A percentile compares a stretch with the other conserved stretches of the same genome.
Conservation (phyloP, 2,113 vertebrate species). For the Hydrolagus affinis region DNA sequence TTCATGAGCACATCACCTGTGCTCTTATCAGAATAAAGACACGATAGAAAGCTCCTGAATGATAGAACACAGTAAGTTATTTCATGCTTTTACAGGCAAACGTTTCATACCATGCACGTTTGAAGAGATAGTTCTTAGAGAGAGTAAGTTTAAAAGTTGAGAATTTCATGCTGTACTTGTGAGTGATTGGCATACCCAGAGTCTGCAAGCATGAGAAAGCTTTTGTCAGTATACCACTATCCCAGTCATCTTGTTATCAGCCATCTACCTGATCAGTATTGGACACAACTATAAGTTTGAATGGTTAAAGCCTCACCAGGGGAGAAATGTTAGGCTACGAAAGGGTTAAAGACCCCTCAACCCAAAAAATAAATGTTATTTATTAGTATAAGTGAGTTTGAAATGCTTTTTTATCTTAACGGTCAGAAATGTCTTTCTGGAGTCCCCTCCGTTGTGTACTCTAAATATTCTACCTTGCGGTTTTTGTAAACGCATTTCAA, state of each 20-base stretch:
- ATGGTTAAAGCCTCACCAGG: not conserved
- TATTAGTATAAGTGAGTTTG: not conserved
- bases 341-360: too few relatives aligned
- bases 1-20: not conserved
- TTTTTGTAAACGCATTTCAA: slow-evolving; percentile 31
- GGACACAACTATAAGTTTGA: not conserved
- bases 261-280: not conserved
- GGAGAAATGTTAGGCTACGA: not conserved
- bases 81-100: too few relatives aligned
- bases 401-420: not conserved
- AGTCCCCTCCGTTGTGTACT: not conserved
- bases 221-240: not conserved
- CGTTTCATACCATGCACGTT: too few relatives aligned
- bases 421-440: not conserved
- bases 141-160: not conserved
- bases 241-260: not conserved
- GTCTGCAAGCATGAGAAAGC: not conserved
- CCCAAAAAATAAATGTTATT: not conserved
- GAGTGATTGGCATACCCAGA: not conserved
- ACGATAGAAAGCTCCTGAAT: not conserved
- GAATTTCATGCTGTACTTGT: not conserved
- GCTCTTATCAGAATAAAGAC: not conserved
- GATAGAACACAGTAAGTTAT: not conserved
- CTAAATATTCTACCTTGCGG: slow-evolving; percentile 16
- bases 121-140: not conserved